Conservation (phyloP, 2,888 invertebrate genomes). For the Lysandra bellargus region DNA sequence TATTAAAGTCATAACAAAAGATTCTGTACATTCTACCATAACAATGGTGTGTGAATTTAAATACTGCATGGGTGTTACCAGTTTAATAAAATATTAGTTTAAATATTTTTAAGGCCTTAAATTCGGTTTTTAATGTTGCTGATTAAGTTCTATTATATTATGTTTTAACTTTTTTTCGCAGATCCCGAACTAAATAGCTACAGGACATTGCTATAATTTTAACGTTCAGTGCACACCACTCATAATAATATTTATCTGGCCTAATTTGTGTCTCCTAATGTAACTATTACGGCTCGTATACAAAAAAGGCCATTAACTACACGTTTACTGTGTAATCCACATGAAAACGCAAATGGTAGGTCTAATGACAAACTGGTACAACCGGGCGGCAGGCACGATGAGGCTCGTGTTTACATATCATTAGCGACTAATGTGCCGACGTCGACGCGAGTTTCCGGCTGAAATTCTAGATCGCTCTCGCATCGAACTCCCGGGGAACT, state of each 20-base stretch:
- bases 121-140: not conserved
- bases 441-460: not conserved
- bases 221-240: not conserved
- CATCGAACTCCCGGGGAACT: conserved; percentile 3
- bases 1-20: too few relatives aligned
- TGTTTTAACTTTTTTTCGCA: not conserved
- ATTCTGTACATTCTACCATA: too few relatives aligned
- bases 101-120: too few relatives aligned
- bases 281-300: not conserved
- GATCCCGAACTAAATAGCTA: not conserved
- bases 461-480: not conserved
- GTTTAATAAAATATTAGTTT: not conserved
- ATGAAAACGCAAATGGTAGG: not conserved
- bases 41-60: too few relatives aligned
- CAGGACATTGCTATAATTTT: too few relatives aligned
- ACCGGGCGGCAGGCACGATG: not conserved
- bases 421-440: conserved; percentile 12
- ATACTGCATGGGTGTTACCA: not conserved
- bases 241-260: not conserved
- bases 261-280: not conserved
- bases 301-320: not conserved
- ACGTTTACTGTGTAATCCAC: not conserved
- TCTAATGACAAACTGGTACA: conserved; percentile 19
- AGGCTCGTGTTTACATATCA: conserved; percentile 18
- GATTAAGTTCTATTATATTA: not conserved